Base-by-base conservation (phyloP, 2,888 invertebrate species). In the Heliconius charithonia region DNA sequence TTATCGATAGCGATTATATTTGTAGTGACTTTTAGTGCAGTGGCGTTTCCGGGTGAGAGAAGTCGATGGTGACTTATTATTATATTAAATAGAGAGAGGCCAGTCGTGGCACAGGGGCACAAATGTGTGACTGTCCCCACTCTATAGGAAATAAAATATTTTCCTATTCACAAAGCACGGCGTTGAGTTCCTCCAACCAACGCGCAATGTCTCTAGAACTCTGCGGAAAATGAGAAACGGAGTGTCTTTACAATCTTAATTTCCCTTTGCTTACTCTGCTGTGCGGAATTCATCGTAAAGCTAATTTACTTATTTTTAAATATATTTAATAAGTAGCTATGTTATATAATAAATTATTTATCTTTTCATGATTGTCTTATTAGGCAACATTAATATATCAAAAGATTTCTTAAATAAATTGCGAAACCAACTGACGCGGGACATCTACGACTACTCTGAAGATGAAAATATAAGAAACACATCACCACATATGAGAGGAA, bases 361-460 rank as follows among this genome's bases (percentile, higher is more conserved):
- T 37, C 25, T 12, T 63, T 37, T 41, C 37, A 22, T 74, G 16
- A 74, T 74, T 22, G 4, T 74, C 27, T 45, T 22, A 63, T 4
- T 41, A 63, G 62, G 32, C 32, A 16, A 73, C 16, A 62, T 62
- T 22, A 37, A 62, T 59, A 25, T 25, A 25, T 37, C 70, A 19
- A 77, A 59, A 4, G 69, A 51, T 37, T 19, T 76, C 71, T 32
- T 78, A 4, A 41, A 56, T 9, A 75, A 27, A 25, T 62, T 78
- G 29, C 72, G 80, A 29, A n/a, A 51, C 3, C 75, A 78, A 32
- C 25, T 80, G n/a, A 73, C 37, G 75, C 71, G 62, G 12, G 75
- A 78, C 6, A 78, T 76, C 63, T 66, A 37, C 16, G 80, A 80
- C 37, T 80, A 80, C 59, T 66, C 75, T 45, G 37, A 25, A 27